phyloP scores from a whole-genome alignment of 2,888 invertebrate genomes.

The Margaritifera margaritifera region DNA sequence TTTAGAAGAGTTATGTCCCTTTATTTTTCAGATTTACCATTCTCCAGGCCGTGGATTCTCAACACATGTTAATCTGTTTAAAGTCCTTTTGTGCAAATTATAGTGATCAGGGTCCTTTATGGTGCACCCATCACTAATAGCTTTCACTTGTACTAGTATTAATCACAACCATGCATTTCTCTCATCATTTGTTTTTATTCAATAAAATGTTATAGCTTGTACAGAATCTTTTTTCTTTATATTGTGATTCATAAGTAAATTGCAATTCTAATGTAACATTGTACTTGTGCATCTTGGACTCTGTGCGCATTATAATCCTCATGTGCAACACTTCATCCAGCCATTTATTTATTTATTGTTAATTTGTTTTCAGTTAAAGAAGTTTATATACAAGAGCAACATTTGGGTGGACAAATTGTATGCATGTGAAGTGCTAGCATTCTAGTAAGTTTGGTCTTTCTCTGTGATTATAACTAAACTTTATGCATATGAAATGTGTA shows the following conservation, averaged over 20 bases:
- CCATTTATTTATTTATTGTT: no score
- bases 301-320: not conserved
- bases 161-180: no score
- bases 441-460: slow-evolving; percentile 27
- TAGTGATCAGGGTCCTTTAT: no score
- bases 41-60: no score
- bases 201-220: not conserved
- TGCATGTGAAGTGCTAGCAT: slow-evolving; percentile 31
- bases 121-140: no score
- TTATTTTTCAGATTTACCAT: no score
- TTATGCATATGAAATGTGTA: not conserved
- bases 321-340: no score
- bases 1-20: no score
- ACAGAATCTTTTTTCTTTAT: not conserved
- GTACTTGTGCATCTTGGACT: not conserved
- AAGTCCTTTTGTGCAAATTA: no score
- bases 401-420: slow-evolving; percentile 27
- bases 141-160: no score
- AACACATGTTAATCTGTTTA: no score
- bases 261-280: not conserved
- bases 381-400: slow-evolving; percentile 19
- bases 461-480: not conserved
- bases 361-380: slow-evolving; percentile 29
- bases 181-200: not conserved
- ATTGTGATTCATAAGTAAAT: not conserved